Conservation (phyloP, 2,888 invertebrate species). For the Nycteola revayana region DNA sequence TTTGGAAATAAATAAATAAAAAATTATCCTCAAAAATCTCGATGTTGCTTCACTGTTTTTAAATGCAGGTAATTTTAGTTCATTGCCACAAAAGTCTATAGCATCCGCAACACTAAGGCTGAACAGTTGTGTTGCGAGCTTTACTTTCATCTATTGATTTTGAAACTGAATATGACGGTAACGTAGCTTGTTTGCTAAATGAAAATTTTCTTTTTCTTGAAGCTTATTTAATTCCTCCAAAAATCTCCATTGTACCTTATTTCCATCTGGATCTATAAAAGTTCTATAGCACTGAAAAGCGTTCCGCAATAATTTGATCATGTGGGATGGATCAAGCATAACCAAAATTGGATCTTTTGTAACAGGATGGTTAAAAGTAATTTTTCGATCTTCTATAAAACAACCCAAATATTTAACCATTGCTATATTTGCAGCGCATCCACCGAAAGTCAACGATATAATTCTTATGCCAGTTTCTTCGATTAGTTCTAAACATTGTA, state of each 20-base stretch:
- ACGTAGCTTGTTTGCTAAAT: conserved; percentile 6
- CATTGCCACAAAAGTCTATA: conserved; percentile 11
- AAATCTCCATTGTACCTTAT: conserved; percentile 2
- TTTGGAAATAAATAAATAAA: too few species aligned
- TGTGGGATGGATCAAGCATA: too few species aligned
- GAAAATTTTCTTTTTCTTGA: conserved; percentile 1
- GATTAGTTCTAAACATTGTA: conserved; percentile 3
- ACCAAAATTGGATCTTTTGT: conserved; percentile 4
- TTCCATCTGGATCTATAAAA: conserved; percentile 4
- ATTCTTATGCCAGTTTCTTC: conserved; percentile 5
- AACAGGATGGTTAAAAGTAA: too few species aligned
- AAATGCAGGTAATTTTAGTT: conserved; percentile 8
- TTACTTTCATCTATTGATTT: too few species aligned
- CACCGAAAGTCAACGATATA: conserved; percentile 10
- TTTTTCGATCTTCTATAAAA: conserved; percentile 6
- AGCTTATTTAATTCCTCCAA: conserved; percentile 1
- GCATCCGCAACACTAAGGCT: too few species aligned
- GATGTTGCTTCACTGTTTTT: conserved; percentile 3
- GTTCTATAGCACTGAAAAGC: conserved; percentile 7
- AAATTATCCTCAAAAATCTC: conserved; percentile 4
- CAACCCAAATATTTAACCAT: conserved; percentile 8
- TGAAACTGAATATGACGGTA: conserved; percentile 5
- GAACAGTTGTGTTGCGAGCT: too few species aligned
- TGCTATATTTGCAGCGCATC: too few species aligned
- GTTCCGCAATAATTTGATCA: conserved; percentile 15